Evolutionary conservation across 2,113 vertebrate species (phyloP).

Genomic region (Neodontobutis hainanensis): DNA sequence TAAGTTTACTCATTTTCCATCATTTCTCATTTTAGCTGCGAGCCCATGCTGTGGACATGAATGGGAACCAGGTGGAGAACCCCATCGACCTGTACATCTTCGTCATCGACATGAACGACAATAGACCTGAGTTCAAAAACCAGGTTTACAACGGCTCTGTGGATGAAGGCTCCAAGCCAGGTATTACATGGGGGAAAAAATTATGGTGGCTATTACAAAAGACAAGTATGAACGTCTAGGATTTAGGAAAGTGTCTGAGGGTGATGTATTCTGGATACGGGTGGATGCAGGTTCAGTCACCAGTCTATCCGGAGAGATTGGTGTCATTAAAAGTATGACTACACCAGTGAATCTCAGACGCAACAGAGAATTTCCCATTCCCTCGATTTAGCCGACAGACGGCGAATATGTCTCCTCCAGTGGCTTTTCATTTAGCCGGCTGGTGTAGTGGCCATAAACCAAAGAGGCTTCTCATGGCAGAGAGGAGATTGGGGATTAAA

Average conservation of each 20-base stretch:
- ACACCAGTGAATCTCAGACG: conserved; percentile 35
- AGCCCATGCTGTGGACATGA: conserved; percentile 97
- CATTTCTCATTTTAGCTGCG: conserved; percentile 79
- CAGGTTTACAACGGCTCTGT: conserved; percentile 97
- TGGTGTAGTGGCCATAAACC: conserved; percentile 51
- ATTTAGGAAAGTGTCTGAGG: not conserved
- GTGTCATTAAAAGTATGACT: conserved; percentile 35
- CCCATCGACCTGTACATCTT: conserved; percentile 99
- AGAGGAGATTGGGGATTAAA: conserved; percentile 66
- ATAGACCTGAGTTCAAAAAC: conserved; percentile 93
- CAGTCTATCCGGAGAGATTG: conserved; percentile 15
- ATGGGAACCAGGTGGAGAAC: conserved; percentile 97
- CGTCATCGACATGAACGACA: conserved; percentile 99
- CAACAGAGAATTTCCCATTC: conserved; percentile 40
- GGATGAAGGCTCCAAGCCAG: conserved; percentile 96
- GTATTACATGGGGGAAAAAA: conserved; percentile 62
- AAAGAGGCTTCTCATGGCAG: conserved; percentile 50
- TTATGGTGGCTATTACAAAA: not conserved
- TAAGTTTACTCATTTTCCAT: no score
- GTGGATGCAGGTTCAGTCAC: conserved; percentile 1
- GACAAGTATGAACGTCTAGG: not conserved
- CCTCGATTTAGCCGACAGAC: conserved; percentile 46
- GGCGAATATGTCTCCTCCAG: conserved; percentile 34
- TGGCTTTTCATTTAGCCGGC: conserved; percentile 57
- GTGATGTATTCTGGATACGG: not conserved